Base-by-base conservation (phyloP, 2,113 vertebrate species). In the Myrmophylax atrothorax region DNA sequence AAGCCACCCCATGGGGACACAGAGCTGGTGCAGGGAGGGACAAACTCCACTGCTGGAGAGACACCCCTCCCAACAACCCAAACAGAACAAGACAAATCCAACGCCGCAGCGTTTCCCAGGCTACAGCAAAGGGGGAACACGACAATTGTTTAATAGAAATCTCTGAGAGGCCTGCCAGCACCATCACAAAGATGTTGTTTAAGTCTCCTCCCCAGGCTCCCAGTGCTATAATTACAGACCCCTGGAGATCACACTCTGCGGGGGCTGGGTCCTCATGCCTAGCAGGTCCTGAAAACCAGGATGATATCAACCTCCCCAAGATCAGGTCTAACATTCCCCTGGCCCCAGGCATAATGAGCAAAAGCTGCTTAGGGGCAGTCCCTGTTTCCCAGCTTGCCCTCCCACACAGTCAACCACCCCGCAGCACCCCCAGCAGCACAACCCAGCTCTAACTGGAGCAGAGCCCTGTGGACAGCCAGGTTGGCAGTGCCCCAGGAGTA, bases 61-160 rank as follows among this genome's bases (percentile, higher is more conserved):
- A 82, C 56, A 62, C 33, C 2, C 12, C 68, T 92, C 91, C 59
- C 70, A 92, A 86, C 63, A 90, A 69, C 67, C 46, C 83, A 79
- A 90, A 79, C 62, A 92, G 67, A 85, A 44, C 88, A 87, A 92
- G 88, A 84, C 52, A 94, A 91, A 76, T 40, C 60, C 50, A 63
- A 60, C 0, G 1, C 62, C 0, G 1, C 63, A 58, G 82, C 10
- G 20, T 90, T 89, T 85, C 84, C 67, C 86, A 91, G 84, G 76
- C 83, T 94, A 90, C 91, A 86, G 60, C 3, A 1, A 95, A 94
- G 64, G 64, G 60, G 53, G 33, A 70, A 86, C 74, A 84, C 0
- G 18, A 90, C 93, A 83, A 80, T 63, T 74, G 73, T 63, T 82
- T 73, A 89, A 92, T 31, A 92, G 70, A 81, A 89, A 72, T 55